Evolutionary conservation across 2,888 invertebrate species (phyloP).

Genomic region (Agapetus fuscipes): DNA sequence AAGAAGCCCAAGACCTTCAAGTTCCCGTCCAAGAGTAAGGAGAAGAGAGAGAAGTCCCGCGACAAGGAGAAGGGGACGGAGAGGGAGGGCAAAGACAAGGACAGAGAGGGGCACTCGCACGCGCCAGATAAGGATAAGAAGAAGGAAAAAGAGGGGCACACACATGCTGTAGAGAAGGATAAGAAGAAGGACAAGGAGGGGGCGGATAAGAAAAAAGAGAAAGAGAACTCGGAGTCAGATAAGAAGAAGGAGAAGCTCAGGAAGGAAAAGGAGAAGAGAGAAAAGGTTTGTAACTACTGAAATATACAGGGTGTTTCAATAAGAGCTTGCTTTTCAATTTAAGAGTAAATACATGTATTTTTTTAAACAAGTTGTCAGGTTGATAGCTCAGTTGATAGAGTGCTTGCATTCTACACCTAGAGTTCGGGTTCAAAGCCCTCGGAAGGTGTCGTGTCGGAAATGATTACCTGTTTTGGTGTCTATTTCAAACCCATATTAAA

Average conservation of each 20-base stretch:
- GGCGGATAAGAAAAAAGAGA: slow-evolving; percentile 42
- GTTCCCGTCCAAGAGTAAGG: slow-evolving; percentile 76
- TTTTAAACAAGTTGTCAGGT: too few species aligned
- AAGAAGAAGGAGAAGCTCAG: slow-evolving; percentile 44
- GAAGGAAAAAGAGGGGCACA: too few species aligned
- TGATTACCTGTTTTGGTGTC: too few species aligned
- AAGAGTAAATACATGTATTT: too few species aligned
- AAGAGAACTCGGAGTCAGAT: slow-evolving; percentile 36
- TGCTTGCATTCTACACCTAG: too few species aligned
- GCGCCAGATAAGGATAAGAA: slow-evolving; percentile 40
- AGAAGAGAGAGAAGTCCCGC: slow-evolving; percentile 76
- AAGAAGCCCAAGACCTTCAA: slow-evolving; percentile 86
- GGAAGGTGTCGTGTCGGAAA: too few species aligned
- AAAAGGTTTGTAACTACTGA: slow-evolving; percentile 26
- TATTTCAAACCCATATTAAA: neutral
- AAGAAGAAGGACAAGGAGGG: slow-evolving; percentile 62
- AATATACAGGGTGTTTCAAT: neutral
- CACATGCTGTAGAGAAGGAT: too few species aligned
- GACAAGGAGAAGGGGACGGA: slow-evolving; percentile 66
- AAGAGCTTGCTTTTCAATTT: too few species aligned
- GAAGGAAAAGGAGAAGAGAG: slow-evolving; percentile 53
- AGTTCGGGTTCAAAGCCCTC: too few species aligned
- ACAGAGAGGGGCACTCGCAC: too few species aligned
- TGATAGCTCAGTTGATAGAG: too few species aligned
- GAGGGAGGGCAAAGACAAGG: slow-evolving; percentile 47